Percentiles rank a stretch among this genome's conserved stretches.
Evolutionary conservation across 2,113 vertebrate genomes (phyloP).

Genomic region (Podocnemis expansa): DNA sequence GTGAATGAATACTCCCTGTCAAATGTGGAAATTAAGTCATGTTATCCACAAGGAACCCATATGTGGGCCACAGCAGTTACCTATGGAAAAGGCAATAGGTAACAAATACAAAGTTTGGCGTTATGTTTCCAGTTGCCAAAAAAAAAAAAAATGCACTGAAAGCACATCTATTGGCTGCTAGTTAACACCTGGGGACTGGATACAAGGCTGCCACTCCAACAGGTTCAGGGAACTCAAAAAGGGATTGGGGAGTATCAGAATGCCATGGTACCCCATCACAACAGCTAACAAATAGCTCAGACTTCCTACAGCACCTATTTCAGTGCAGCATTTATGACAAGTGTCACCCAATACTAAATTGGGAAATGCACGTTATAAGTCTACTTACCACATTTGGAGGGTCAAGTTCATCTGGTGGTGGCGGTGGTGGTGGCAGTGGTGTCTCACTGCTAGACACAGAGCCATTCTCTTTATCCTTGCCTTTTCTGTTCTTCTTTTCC

Average conservation of each 20-base stretch:
- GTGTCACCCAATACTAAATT: not conserved
- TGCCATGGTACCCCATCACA: not conserved
- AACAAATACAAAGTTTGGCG: too few relatives aligned
- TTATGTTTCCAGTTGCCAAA: too few relatives aligned
- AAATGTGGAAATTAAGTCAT: not conserved
- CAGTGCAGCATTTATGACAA: not conserved
- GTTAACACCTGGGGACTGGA: not conserved
- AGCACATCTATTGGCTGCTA: not conserved
- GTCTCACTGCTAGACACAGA: slow-evolving; percentile 89
- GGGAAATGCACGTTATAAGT: too few relatives aligned
- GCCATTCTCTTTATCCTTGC: slow-evolving; percentile 97
- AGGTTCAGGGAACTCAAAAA: not conserved
- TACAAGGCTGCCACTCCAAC: fast-evolving
- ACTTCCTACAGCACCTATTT: not conserved
- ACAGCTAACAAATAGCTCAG: not conserved
- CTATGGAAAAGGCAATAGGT: not conserved
- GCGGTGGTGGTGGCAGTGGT: slow-evolving; percentile 81
- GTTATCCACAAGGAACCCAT: not conserved
- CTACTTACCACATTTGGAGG: slow-evolving; percentile 90
- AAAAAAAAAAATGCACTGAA: too few relatives aligned
- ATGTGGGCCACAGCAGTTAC: not conserved
- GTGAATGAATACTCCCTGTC: too few relatives aligned
- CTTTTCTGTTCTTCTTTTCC: slow-evolving; percentile 95
- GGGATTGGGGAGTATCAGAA: not conserved
- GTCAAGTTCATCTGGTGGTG: slow-evolving; percentile 85